Conservation (phyloP, 2,797 vertebrate species). For the Thunnus albacares region DNA sequence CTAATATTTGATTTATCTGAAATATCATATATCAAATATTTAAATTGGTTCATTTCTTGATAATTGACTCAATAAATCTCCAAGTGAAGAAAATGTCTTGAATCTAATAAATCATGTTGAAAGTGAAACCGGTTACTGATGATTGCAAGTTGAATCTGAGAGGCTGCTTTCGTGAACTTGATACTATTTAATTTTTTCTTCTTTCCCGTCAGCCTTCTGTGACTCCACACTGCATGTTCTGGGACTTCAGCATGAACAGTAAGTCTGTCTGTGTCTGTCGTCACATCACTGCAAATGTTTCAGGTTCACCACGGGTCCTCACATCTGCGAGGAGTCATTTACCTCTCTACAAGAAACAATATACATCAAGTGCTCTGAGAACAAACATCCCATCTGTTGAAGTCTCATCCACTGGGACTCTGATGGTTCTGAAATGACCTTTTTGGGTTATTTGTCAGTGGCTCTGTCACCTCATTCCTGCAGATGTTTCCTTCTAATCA, state of each 20-base stretch:
- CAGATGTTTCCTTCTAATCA: too few relatives aligned
- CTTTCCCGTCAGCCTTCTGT: constrained; percentile 74
- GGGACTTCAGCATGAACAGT: constrained; percentile 93
- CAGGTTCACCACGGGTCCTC: background rate
- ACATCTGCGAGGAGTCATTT: background rate
- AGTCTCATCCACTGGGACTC: background rate
- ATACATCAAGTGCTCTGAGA: background rate
- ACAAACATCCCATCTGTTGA: background rate
- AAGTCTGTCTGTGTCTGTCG: constrained; percentile 66
- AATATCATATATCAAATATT: too few relatives aligned
- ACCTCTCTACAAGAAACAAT: background rate
- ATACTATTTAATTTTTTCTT: constrained; percentile 23
- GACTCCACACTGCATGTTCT: constrained; percentile 91
- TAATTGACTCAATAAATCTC: too few relatives aligned
- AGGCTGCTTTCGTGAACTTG: background rate
- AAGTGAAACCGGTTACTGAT: too few relatives aligned
- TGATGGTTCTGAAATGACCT: background rate
- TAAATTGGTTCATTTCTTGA: too few relatives aligned
- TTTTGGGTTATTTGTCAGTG: background rate
- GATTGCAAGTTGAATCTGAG: background rate
- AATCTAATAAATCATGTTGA: too few relatives aligned
- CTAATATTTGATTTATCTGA: too few relatives aligned
- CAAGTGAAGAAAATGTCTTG: too few relatives aligned
- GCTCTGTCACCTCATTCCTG: too few relatives aligned
- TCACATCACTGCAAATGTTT: background rate